Conservation (phyloP, 35 echinoderm and acorn worm genomes). For the Heliocidaris tuberculata region DNA sequence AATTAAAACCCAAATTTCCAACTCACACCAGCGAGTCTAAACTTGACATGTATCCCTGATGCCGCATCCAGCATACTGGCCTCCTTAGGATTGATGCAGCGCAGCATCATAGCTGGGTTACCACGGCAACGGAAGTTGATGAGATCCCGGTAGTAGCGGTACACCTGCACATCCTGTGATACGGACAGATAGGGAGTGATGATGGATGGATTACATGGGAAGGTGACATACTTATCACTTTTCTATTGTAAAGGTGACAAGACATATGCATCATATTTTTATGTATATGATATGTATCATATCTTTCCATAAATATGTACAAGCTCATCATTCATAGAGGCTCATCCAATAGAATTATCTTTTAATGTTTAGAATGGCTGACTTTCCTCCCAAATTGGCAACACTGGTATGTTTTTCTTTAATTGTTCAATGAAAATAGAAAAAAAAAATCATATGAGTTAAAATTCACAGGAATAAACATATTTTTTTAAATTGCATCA, state of each 20-base stretch:
- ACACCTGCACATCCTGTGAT: slow-evolving; percentile 89
- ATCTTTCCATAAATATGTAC: too few species aligned
- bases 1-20: background rate
- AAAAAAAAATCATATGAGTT: too few species aligned
- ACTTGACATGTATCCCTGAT: slow-evolving; percentile 91
- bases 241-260: background rate
- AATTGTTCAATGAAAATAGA: too few species aligned
- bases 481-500: too few species aligned
- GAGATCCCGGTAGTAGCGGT: slow-evolving; percentile 88
- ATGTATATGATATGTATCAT: too few species aligned
- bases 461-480: too few species aligned
- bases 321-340: too few species aligned
- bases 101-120: slow-evolving; percentile 88
- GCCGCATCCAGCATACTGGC: slow-evolving; percentile 84
- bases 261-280: background rate
- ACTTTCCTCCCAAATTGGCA: too few species aligned
- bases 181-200: slow-evolving; percentile 1
- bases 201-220: background rate
- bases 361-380: too few species aligned
- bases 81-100: slow-evolving; percentile 94
- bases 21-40: slow-evolving; percentile 95
- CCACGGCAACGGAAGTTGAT: slow-evolving; percentile 98
- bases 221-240: background rate
- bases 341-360: too few species aligned
- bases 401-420: too few species aligned